Conservation (phyloP, 2,797 vertebrate species). For the Brotula barbata region DNA sequence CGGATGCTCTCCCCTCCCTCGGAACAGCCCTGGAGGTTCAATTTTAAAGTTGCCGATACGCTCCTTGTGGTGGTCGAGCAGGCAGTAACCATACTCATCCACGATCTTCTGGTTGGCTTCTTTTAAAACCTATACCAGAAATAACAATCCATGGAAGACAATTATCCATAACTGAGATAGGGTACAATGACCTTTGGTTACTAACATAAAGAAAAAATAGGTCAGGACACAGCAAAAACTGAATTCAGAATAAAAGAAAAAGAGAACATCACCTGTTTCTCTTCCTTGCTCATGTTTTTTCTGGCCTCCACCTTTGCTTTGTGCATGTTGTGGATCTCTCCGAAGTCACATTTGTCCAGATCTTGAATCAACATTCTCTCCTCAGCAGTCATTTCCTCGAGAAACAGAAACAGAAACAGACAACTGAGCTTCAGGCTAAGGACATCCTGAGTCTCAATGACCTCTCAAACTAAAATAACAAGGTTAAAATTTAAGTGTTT, state of each 20-base stretch:
- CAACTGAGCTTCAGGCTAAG: background rate
- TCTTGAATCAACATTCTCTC: constrained; percentile 75
- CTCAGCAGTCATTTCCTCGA: constrained; percentile 79
- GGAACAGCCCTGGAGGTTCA: constrained; percentile 76
- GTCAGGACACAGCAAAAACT: too few species aligned
- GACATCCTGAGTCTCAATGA: background rate
- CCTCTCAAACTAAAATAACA: too few species aligned
- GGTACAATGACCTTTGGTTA: background rate
- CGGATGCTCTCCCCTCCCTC: constrained; percentile 76
- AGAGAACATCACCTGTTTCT: constrained; percentile 73
- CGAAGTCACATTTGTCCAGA: constrained; percentile 81
- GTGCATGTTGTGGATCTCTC: constrained; percentile 78
- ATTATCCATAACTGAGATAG: background rate
- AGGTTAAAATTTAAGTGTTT: too few species aligned
- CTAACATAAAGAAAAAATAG: background rate
- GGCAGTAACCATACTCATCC: constrained; percentile 78
- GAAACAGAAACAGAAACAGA: background rate
- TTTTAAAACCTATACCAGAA: constrained; percentile 62
- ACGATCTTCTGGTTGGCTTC: constrained; percentile 75
- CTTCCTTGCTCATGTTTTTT: constrained; percentile 78
- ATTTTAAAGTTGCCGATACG: constrained; percentile 79
- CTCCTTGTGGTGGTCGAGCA: constrained; percentile 74
- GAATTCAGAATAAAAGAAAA: background rate
- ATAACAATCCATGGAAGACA: background rate
- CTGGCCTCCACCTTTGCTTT: constrained; percentile 76